These are phyloP conservation scores for Conomelus anceps DNA, from an alignment of 2,888 invertebrate species.

Conservation along the genomic window DNA sequence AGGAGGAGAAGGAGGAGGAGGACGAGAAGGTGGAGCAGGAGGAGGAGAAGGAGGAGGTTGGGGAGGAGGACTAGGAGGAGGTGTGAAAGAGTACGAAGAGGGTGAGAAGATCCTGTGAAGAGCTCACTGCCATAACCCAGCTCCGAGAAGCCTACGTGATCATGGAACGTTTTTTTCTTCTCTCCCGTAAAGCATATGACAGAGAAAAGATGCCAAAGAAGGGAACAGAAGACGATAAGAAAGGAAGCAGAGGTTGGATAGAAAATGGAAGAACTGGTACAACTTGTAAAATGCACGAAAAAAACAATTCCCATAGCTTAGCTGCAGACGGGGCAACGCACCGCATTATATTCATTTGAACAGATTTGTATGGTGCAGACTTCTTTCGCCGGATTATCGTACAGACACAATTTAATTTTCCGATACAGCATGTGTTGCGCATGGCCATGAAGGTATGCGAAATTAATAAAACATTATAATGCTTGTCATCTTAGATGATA, in stretches of 20 bases:
- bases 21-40: not conserved
- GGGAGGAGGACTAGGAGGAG: too few species aligned
- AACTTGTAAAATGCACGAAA: not conserved
- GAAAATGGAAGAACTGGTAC: not conserved
- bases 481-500: not conserved
- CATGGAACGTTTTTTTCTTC: not conserved
- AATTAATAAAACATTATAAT: not conserved
- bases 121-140: not conserved
- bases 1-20: not conserved
- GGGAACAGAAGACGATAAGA: not conserved
- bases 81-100: too few species aligned
- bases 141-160: not conserved
- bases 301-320: not conserved
- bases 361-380: not conserved
- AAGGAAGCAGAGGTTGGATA: too few species aligned
- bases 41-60: not conserved
- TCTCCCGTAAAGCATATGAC: not conserved
- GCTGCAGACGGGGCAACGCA: not conserved
- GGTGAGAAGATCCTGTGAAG: not conserved
- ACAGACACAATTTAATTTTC: not conserved
- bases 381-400: not conserved
- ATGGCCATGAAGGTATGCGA: not conserved
- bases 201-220: not conserved
- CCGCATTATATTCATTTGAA: not conserved
- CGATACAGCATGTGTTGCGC: not conserved